Conservation (phyloP, 2,113 vertebrate genomes). For the Lasiurus borealis region DNA sequence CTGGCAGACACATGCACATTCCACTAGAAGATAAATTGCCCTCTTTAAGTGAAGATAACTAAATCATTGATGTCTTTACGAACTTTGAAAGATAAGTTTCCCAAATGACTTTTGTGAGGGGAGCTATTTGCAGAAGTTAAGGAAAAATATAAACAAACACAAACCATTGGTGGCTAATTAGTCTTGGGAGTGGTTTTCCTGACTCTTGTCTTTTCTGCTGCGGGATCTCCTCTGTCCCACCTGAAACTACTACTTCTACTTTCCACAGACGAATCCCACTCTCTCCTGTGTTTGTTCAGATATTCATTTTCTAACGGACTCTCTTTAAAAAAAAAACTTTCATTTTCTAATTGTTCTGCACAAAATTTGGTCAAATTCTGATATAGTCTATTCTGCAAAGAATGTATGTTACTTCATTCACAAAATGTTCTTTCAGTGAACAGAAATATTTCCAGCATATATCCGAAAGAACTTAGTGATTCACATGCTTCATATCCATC, state of each 20-base stretch:
- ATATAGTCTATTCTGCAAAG: not conserved
- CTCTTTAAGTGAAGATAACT: conserved; percentile 79
- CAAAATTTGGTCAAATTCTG: not conserved
- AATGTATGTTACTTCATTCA: not conserved
- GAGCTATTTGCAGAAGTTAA: conserved; percentile 52
- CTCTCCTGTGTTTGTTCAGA: not conserved
- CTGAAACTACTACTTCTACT: not conserved
- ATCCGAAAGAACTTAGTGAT: not conserved
- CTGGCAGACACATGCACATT: conserved; percentile 70
- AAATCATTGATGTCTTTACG: conserved; percentile 76
- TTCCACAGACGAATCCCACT: not conserved
- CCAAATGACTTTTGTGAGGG: conserved; percentile 72
- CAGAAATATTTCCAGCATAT: not conserved
- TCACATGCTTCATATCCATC: not conserved
- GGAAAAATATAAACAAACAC: conserved; percentile 39
- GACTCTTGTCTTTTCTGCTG: not conserved
- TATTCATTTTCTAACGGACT: not conserved
- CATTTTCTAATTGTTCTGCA: not conserved
- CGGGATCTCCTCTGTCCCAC: not conserved
- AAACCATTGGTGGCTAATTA: not conserved
- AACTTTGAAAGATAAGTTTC: conserved; percentile 77
- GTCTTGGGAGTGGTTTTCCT: not conserved
- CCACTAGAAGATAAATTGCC: conserved; percentile 77
- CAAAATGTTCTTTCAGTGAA: not conserved
- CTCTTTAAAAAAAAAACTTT: not conserved